These are phyloP conservation scores for Craniophora ligustri DNA, from an alignment of 2,888 invertebrate species.

Conservation along the genomic window DNA sequence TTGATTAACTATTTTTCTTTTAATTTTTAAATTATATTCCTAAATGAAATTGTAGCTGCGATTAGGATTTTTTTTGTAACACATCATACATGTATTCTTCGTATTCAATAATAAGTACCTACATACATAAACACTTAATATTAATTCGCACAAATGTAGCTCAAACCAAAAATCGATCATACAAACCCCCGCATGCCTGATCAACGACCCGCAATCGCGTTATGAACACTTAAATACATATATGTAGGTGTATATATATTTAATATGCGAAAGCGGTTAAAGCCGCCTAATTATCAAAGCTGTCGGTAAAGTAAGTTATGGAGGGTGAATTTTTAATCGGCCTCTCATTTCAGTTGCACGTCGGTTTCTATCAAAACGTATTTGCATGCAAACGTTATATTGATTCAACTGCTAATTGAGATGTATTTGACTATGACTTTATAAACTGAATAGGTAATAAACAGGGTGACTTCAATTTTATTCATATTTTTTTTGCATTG, in stretches of 20 bases:
- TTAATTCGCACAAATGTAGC: not conserved
- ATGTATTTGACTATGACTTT: conserved; percentile 38
- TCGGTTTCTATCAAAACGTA: conserved; percentile 55
- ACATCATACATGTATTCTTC: too few relatives aligned
- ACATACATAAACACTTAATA: too few relatives aligned
- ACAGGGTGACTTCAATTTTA: too few relatives aligned
- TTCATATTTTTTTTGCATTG: too few relatives aligned
- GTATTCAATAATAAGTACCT: too few relatives aligned
- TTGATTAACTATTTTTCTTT: too few relatives aligned
- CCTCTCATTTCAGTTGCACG: conserved; percentile 60
- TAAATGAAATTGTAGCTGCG: too few relatives aligned
- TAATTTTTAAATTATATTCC: too few relatives aligned
- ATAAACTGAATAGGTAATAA: conserved; percentile 7
- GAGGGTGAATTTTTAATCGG: conserved; percentile 69
- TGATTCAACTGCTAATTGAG: conserved; percentile 57
- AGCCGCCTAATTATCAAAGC: conserved; percentile 69
- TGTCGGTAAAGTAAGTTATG: conserved; percentile 62
- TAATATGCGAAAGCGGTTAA: conserved; percentile 57
- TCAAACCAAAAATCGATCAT: conserved; percentile 42
- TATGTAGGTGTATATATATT: conserved; percentile 29
- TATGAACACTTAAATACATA: conserved; percentile 21
- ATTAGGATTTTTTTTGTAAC: too few relatives aligned
- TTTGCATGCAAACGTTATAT: conserved; percentile 61
- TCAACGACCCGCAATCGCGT: conserved; percentile 30
- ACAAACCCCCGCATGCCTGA: conserved; percentile 23